These are phyloP conservation scores for Acanthurus tractus DNA, from an alignment of 2,797 vertebrate species.

Conservation along the genomic window DNA sequence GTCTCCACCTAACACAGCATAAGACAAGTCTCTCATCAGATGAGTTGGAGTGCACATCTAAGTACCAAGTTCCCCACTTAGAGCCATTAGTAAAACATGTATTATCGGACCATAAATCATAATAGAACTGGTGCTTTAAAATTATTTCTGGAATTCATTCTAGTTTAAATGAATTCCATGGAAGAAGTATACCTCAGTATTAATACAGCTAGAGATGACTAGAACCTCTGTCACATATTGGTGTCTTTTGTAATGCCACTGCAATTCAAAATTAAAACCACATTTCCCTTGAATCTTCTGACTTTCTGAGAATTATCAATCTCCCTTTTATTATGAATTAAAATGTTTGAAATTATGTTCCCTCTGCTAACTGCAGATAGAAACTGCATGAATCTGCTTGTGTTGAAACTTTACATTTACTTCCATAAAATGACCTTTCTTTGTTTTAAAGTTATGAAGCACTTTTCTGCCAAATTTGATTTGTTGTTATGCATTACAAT, in stretches of 20 bases:
- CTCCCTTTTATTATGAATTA: not conserved
- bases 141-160: not conserved
- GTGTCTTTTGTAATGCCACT: not conserved
- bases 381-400: no score
- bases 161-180: not conserved
- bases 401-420: no score
- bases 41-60: not conserved
- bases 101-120: no score
- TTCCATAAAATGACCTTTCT: no score
- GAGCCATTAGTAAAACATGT: no score
- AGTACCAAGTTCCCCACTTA: not conserved
- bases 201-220: not conserved
- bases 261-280: not conserved
- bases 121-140: no score
- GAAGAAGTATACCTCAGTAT: not conserved
- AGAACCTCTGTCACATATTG: no score
- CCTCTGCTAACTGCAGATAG: no score
- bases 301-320: not conserved
- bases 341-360: not conserved
- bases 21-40: not conserved
- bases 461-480: no score
- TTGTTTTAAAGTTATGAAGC: no score
- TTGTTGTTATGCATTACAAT: no score
- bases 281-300: not conserved
- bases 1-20: constrained; percentile 88